Evolutionary conservation across 2,113 vertebrate genomes (phyloP), one percentile per base, ranked within the genome.

Genomic region (Pelvicachromis taeniatus): DNA sequence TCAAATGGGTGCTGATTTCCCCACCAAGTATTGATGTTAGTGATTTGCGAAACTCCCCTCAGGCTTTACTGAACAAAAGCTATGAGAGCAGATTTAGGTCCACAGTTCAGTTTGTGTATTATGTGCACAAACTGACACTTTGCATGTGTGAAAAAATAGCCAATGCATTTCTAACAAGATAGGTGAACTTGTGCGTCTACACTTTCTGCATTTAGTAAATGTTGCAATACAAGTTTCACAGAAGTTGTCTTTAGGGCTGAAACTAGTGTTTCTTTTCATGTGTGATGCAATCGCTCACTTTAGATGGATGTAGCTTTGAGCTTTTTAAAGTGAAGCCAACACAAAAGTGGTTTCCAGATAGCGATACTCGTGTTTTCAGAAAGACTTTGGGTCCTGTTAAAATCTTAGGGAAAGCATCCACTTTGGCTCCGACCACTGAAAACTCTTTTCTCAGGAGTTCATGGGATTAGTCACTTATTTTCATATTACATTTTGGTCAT

Each of bases 31-130:
- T 59, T 68, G 77, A 78, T 70, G 38, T 65, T 77, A 23, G 50
- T 65, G 79, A 87, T 85, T 88, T 87, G 59, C 45, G 52, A 52
- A 61, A 48, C 35, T 89, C 19, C 78, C 63, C 80, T 80, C 40
- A 61, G 82, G 81, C 81, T 63, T 9, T 16, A n/a, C 7, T 61
- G 70, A 83, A 26, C 65, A 88, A 81, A 75, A n/a, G 16, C 68
- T 63, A n/a, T 23, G 9, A 75, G n/a, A 17, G 81, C 54, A 53
- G 12, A 23, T 21, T 56, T 75, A 31, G n/a, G 26, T 84, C 78
- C 53, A 55, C 45, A 53, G 50, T 78, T 19, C 23, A 33, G 16
- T 61, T 78, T 48, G 12, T 6, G 19, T 53, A 50, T 77, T 86
- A 55, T 33, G 29, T 63, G 38, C 79, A 75, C 26, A 68, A 75